Evolutionary conservation across 2,113 vertebrate genomes (phyloP), one percentile per base, ranked within the genome.

Genomic region (Carassius auratus): DNA sequence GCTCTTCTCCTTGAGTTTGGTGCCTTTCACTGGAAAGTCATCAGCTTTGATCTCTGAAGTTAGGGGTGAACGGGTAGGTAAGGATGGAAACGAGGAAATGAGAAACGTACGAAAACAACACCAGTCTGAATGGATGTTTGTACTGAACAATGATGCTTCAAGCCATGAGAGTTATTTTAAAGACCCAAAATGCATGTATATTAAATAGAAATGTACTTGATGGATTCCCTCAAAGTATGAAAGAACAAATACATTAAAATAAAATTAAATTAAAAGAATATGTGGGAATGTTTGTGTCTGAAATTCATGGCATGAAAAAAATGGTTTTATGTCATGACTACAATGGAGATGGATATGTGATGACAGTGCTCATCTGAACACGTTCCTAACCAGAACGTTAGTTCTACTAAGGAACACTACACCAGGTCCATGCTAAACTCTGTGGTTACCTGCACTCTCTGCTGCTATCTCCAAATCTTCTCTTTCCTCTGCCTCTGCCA

Each of bases 401-500:
- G 9, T 10, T 62, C 21, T 12, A 69, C 26, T 4, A 10, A 26
- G 14, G 14, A 50, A 26, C 64, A 78, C 10, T 23, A 61, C 26
- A 62, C 59, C n/a, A 3, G 42, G 68, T 61, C 66, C 17, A 3
- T 8, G 5, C 19, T 59, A 61, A 52, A 8, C 1, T 71, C 15
- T 0, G 23, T 88, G 30, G 82, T 90, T 93, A 99, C 98, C 97
- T 88, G 96, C 95, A 89, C 94, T 94, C 78, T 99, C 97, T 1
- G 94, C 91, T 57, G 93, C 94, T 0, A 93, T 95, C 88, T 98
- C 98, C 89, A 95, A 76, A 42, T 99, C 97, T 30, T 99, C 98
- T 73, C 96, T 97, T 91, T 99, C 98, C 82, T 99, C 98, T 0
- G 95, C 92, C 77, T 99, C 98, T 1, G 93, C 94, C 26, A 95